Percentiles rank a stretch among this genome's conserved stretches.
Evolutionary conservation across 2,888 invertebrate species (phyloP).

Genomic region (Eupithecia inturbata): DNA sequence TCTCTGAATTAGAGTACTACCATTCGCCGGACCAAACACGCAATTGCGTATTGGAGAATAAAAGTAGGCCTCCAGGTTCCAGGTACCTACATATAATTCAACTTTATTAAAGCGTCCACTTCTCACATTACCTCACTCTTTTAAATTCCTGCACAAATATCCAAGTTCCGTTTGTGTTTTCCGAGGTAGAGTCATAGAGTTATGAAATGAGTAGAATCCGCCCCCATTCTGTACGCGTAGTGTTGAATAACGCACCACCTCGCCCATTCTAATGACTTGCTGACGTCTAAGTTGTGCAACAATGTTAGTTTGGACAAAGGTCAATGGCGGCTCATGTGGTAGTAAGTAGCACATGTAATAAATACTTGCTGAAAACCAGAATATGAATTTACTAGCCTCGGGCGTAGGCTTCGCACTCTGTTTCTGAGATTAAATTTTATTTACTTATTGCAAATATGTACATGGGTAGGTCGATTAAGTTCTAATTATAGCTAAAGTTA

Average conservation of each 20-base stretch:
- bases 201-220: slow-evolving; percentile 70
- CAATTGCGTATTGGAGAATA: no score
- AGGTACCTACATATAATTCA: not conserved
- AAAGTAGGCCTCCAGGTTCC: no score
- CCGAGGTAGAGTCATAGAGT: slow-evolving; percentile 44
- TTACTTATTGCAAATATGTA: no score
- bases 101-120: not conserved
- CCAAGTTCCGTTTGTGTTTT: slow-evolving; percentile 30
- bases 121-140: not conserved
- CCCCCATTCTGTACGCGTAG: slow-evolving; percentile 65
- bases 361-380: not conserved
- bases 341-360: not conserved
- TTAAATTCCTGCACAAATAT: slow-evolving; percentile 10
- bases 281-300: slow-evolving; percentile 63
- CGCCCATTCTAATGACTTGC: slow-evolving; percentile 61
- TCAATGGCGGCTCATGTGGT: slow-evolving; percentile 60
- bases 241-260: slow-evolving; percentile 60
- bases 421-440: no score
- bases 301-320: slow-evolving; percentile 57
- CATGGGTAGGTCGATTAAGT: no score
- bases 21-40: no score
- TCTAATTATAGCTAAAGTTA: no score
- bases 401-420: no score
- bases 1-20: no score
- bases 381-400: not conserved